Conservation (phyloP, 2,888 invertebrate genomes). For the Xestobium rufovillosum region DNA sequence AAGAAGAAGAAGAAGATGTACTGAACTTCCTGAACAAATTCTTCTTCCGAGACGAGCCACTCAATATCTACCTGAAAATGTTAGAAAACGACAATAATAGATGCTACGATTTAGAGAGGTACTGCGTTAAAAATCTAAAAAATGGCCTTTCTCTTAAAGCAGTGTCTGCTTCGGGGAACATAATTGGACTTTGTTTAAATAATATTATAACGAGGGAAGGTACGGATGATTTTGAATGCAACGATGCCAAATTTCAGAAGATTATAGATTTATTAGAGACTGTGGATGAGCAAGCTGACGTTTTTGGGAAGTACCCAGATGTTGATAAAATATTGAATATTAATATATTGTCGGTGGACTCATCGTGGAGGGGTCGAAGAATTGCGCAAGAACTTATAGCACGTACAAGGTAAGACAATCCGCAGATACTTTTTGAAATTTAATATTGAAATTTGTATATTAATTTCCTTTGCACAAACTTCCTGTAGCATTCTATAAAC, state of each 20-base stretch:
- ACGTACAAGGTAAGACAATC: slow-evolving; percentile 49
- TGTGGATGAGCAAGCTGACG: slow-evolving; percentile 46
- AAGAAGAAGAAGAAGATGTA: slow-evolving; percentile 45
- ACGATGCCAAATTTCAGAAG: slow-evolving; percentile 51
- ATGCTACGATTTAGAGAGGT: slow-evolving; percentile 58
- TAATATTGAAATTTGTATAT: too few species aligned
- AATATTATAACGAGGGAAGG: slow-evolving; percentile 29
- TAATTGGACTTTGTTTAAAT: slow-evolving; percentile 43
- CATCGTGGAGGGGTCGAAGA: slow-evolving; percentile 50
- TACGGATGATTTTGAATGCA: slow-evolving; percentile 44
- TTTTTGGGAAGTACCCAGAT: slow-evolving; percentile 47
- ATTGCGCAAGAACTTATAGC: slow-evolving; percentile 51
- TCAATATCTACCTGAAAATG: slow-evolving; percentile 55
- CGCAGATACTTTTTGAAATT: too few species aligned
- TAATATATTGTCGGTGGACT: slow-evolving; percentile 54
- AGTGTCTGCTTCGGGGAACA: slow-evolving; percentile 49
- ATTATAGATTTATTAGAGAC: slow-evolving; percentile 50
- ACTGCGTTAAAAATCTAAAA: slow-evolving; percentile 49
- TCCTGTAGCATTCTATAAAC: too few species aligned
- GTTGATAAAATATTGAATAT: slow-evolving; percentile 48
- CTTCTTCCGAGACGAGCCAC: slow-evolving; percentile 67
- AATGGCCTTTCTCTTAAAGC: slow-evolving; percentile 59
- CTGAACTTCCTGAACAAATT: slow-evolving; percentile 50
- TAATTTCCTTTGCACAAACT: too few species aligned
- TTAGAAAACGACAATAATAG: slow-evolving; percentile 53